Percentiles rank a stretch among this genome's conserved stretches.
Evolutionary conservation across 2,797 vertebrate genomes (phyloP).

Genomic region (Fringilla coelebs): DNA sequence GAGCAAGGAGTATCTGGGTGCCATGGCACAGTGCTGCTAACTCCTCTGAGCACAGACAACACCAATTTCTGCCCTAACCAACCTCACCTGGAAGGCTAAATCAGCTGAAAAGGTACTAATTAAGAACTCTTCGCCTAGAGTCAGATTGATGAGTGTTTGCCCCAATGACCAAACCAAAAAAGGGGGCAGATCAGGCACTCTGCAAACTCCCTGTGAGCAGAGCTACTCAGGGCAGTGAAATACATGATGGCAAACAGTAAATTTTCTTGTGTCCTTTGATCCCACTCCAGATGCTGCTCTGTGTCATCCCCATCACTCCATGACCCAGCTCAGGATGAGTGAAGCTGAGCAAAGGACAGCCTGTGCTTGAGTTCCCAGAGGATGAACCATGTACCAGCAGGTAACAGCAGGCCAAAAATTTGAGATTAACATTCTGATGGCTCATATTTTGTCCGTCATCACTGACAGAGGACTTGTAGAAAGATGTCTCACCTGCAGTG

Average conservation of each 20-base stretch:
- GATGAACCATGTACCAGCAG: neutral
- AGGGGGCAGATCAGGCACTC: neutral
- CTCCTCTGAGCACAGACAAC: neutral
- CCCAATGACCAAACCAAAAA: neutral
- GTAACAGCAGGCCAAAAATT: neutral
- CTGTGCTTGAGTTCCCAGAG: neutral
- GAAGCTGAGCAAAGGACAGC: neutral
- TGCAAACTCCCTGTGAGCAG: fast-evolving
- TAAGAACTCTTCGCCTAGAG: neutral
- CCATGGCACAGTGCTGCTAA: neutral
- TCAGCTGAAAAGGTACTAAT: neutral
- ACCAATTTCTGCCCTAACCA: neutral
- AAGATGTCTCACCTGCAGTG: neutral
- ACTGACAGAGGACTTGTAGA: neutral
- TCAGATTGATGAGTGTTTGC: neutral
- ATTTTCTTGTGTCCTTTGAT: fast-evolving
- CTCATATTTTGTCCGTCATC: neutral
- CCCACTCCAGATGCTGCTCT: neutral
- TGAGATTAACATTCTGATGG: neutral
- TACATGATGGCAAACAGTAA: neutral
- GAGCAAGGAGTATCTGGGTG: neutral
- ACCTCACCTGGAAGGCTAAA: neutral
- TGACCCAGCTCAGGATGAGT: neutral
- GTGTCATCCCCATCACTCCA: neutral
- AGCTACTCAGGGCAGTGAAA: neutral